Evolutionary conservation across 2,888 invertebrate species (phyloP).

Genomic region (Camptogramma bilineatum): DNA sequence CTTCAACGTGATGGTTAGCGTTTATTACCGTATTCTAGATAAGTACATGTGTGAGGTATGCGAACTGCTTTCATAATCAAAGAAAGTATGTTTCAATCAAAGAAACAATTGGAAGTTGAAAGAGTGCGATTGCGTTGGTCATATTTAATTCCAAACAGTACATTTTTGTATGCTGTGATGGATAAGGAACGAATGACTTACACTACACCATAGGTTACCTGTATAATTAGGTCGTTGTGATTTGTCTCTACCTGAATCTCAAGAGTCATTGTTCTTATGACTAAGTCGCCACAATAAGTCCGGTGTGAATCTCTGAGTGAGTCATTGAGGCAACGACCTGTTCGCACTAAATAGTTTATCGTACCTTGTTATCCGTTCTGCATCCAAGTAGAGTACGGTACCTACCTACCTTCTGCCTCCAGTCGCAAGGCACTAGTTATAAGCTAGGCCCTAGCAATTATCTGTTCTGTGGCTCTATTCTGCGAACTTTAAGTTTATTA

Average conservation of each 20-base stretch:
- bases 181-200: not conserved
- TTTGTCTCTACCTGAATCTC: conserved; percentile 48
- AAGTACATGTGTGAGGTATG: conserved; percentile 21
- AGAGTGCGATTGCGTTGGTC: not conserved
- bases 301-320: conserved; percentile 31
- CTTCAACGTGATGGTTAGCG: conserved; percentile 51
- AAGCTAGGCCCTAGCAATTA: not conserved
- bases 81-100: not conserved
- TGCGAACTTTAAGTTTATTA: conserved; percentile 26
- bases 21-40: conserved; percentile 38
- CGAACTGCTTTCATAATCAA: conserved; percentile 30
- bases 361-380: conserved; percentile 46
- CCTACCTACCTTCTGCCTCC: conserved; percentile 14
- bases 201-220: not conserved
- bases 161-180: not conserved
- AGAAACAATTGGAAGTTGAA: not conserved
- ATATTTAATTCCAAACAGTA: not conserved
- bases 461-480: conserved; percentile 22
- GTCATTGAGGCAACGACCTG: conserved; percentile 54
- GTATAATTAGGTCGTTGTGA: conserved; percentile 2
- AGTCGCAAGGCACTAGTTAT: not conserved
- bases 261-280: conserved; percentile 45
- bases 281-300: conserved; percentile 50
- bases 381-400: conserved; percentile 41
- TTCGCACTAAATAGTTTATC: conserved; percentile 46